Conservation (phyloP, 2,888 invertebrate species). For the Orthonevra nobilis region DNA sequence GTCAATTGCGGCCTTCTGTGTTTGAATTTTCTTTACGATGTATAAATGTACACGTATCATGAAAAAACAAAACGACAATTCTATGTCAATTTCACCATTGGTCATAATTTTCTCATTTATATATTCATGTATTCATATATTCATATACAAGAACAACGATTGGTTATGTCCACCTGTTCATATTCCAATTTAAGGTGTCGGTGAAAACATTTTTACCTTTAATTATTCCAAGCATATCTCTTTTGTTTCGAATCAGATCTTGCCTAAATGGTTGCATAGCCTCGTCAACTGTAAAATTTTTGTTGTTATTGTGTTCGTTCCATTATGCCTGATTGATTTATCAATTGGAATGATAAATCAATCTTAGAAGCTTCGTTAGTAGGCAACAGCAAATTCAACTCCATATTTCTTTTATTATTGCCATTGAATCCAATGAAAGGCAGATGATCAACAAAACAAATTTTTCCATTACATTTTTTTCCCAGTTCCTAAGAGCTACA, state of each 20-base stretch:
- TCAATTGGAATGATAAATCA: constrained; percentile 4
- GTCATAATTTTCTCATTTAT: constrained; percentile 29
- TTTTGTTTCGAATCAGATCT: constrained; percentile 47
- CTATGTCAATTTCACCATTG: constrained; percentile 56
- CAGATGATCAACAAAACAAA: not conserved
- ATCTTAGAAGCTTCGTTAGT: constrained; percentile 1
- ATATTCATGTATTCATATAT: constrained; percentile 55
- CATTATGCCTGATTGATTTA: not conserved
- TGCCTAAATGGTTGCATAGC: too few relatives aligned
- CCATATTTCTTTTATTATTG: constrained; percentile 1
- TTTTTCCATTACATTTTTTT: too few relatives aligned
- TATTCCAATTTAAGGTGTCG: constrained; percentile 50
- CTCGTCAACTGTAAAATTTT: constrained; percentile 31
- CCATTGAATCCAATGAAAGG: not conserved
- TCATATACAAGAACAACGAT: constrained; percentile 45
- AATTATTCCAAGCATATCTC: constrained; percentile 51
- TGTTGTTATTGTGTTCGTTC: not conserved
- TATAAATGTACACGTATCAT: too few relatives aligned
- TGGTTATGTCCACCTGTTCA: constrained; percentile 18
- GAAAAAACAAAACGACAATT: too few relatives aligned
- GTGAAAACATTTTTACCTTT: constrained; percentile 51
- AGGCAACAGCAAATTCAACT: constrained; percentile 1
- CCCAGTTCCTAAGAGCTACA: too few relatives aligned
- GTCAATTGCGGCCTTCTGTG: constrained; percentile 74
- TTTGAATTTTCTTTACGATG: constrained; percentile 71